These are phyloP conservation scores for Enhydra lutris DNA, from an alignment of 2,113 vertebrate species.

Conservation along the genomic window DNA sequence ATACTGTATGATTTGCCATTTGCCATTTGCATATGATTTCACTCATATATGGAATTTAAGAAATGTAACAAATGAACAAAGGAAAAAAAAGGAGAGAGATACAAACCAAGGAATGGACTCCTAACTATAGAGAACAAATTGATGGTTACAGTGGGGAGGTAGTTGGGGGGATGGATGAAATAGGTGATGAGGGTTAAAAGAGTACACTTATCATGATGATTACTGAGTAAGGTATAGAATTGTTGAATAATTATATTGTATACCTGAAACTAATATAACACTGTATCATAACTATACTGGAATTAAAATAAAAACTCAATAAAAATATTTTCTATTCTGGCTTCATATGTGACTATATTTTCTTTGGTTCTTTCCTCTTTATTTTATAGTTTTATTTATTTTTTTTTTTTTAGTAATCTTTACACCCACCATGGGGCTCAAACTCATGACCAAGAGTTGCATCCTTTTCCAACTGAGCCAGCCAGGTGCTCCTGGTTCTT, in stretches of 20 bases:
- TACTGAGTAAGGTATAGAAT: not conserved
- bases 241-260: not conserved
- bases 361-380: not conserved
- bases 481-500: too few species aligned
- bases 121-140: not conserved
- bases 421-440: too few species aligned
- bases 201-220: not conserved
- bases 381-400: too few species aligned
- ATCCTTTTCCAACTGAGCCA: too few species aligned
- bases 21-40: not conserved
- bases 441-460: too few species aligned
- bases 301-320: not conserved
- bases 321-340: not conserved
- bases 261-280: not conserved
- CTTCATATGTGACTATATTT: not conserved
- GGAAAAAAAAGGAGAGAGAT: not conserved
- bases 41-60: not conserved
- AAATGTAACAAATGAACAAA: not conserved
- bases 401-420: too few species aligned
- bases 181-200: not conserved
- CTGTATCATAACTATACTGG: not conserved
- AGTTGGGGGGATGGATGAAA: not conserved
- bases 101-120: not conserved
- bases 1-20: not conserved
- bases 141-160: not conserved